A percentile compares a stretch with the other conserved stretches of the same genome.
These are phyloP conservation scores for Apogon hyalosoma DNA, from an alignment of 2,797 vertebrate species.

Conservation along the genomic window DNA sequence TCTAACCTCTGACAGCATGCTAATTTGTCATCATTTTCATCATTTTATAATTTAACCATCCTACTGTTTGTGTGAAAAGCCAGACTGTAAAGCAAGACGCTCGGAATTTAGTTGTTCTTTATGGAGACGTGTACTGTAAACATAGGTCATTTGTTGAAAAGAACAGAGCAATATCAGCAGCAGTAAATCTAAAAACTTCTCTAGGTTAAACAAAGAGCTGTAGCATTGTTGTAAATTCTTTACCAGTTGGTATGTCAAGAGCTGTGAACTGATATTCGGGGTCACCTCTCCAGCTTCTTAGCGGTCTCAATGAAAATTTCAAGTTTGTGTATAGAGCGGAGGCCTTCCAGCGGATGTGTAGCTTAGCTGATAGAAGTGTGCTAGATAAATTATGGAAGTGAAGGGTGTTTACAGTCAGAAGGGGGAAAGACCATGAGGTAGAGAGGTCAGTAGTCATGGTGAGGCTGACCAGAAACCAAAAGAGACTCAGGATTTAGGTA, in stretches of 20 bases:
- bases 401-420: constrained; percentile 76
- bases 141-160: too few relatives aligned
- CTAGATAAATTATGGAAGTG: constrained; percentile 66
- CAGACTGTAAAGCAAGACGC: constrained; percentile 5
- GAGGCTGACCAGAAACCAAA: constrained; percentile 74
- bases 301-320: constrained; percentile 29
- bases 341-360: constrained; percentile 70
- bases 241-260: background rate
- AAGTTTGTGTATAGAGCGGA: constrained; percentile 61
- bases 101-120: background rate
- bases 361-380: constrained; percentile 56
- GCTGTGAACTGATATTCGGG: constrained; percentile 10
- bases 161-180: background rate
- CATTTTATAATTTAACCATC: background rate
- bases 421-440: constrained; percentile 55
- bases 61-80: background rate
- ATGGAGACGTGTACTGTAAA: too few relatives aligned
- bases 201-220: background rate
- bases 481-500: constrained; percentile 59
- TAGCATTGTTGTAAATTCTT: constrained; percentile 1
- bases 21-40: background rate
- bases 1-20: background rate
- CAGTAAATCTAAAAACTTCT: background rate
- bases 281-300: constrained; percentile 21
- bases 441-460: constrained; percentile 75